Percentiles rank a stretch among this genome's conserved stretches.
These are phyloP conservation scores for Pimephales promelas DNA, from an alignment of 2,113 vertebrate species.

Conservation along the genomic window DNA sequence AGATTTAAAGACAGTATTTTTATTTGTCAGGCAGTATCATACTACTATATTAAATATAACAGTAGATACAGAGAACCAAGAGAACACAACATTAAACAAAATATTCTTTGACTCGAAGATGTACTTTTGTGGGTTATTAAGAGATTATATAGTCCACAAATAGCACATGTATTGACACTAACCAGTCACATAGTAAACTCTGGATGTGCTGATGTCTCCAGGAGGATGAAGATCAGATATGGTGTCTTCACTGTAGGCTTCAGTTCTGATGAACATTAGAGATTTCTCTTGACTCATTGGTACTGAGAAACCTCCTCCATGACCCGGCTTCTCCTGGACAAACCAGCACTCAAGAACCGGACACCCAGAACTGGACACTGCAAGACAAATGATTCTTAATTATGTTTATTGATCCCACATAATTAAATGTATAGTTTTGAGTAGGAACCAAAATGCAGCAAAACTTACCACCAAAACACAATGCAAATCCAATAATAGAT, in stretches of 20 bases:
- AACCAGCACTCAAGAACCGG: constrained; percentile 77
- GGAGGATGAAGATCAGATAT: background rate
- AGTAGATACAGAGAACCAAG: background rate
- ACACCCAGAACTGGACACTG: constrained; percentile 63
- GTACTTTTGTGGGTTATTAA: background rate
- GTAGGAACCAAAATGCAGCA: too few species aligned
- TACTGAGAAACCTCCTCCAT: constrained; percentile 67
- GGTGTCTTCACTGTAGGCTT: background rate
- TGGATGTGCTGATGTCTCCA: constrained; percentile 60
- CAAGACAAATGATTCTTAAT: background rate
- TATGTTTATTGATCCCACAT: background rate
- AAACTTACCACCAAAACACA: constrained; percentile 59
- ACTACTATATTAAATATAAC: background rate
- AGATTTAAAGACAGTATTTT: background rate
- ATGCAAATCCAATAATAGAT: constrained; percentile 49
- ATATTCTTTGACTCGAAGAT: background rate
- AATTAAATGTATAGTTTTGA: too few species aligned
- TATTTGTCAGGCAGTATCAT: background rate
- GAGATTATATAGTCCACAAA: background rate
- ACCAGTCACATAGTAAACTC: constrained; percentile 71
- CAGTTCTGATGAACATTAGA: constrained; percentile 65
- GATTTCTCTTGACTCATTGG: constrained; percentile 71
- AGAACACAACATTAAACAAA: background rate
- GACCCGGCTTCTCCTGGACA: constrained; percentile 68
- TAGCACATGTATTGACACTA: constrained; percentile 26